Evolutionary conservation across 2,888 invertebrate genomes (phyloP).

Genomic region (Drosophila conformis): DNA sequence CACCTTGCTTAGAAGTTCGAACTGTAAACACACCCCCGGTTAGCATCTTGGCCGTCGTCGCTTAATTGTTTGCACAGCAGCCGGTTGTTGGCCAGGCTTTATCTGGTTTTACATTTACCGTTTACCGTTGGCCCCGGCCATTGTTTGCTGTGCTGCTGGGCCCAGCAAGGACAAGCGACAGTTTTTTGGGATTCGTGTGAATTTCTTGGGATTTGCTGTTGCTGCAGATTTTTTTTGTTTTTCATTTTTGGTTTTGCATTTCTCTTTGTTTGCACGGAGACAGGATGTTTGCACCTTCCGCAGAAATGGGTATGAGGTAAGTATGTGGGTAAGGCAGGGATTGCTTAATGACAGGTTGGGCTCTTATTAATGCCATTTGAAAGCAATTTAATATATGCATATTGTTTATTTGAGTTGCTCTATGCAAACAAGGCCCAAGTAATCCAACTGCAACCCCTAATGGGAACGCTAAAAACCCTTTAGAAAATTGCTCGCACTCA

Average conservation of each 20-base stretch:
- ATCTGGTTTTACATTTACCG: conserved; percentile 59
- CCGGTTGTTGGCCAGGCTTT: conserved; percentile 43
- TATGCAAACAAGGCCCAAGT: conserved; percentile 55
- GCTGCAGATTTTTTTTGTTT: conserved; percentile 25
- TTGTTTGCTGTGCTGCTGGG: conserved; percentile 31
- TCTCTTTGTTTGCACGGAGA: conserved; percentile 18
- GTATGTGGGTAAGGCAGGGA: conserved; percentile 30
- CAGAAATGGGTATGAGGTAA: conserved; percentile 32
- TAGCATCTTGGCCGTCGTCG: conserved; percentile 24
- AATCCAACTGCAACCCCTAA: conserved; percentile 54
- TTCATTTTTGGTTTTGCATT: conserved; percentile 42
- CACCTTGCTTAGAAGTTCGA: conserved; percentile 57
- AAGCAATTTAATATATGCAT: conserved; percentile 77
- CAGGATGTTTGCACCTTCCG: conserved; percentile 81
- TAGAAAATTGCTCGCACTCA: conserved; percentile 51
- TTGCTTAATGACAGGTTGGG: conserved; percentile 74
- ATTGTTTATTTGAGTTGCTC: conserved; percentile 40
- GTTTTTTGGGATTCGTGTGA: conserved; percentile 56
- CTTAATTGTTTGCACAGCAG: conserved; percentile 78
- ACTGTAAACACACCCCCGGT: conserved; percentile 24
- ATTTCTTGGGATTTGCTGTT: conserved; percentile 54
- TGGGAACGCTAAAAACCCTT: conserved; percentile 67
- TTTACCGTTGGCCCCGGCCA: conserved; percentile 29
- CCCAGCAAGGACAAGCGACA: conserved; percentile 31
- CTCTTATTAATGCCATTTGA: conserved; percentile 73